Conservation (phyloP, 2,113 vertebrate genomes). For the Aspiorhynchus laticeps region DNA sequence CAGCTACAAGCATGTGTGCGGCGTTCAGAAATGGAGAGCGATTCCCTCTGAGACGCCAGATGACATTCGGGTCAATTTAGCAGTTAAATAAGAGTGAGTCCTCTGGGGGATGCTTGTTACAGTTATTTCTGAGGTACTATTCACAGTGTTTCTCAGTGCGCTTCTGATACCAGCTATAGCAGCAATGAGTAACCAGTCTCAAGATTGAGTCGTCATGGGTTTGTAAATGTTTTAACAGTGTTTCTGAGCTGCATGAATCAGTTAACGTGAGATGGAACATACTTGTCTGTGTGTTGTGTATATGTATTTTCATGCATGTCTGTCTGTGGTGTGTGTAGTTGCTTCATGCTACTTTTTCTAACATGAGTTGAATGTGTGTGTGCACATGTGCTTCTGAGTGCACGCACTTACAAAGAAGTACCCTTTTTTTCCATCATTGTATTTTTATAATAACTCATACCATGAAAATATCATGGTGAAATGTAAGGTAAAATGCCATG, state of each 20-base stretch:
- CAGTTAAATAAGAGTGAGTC: slow-evolving; percentile 42
- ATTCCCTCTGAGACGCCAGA: slow-evolving; percentile 44
- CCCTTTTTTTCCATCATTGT: not conserved
- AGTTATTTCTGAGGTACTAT: slow-evolving; percentile 37
- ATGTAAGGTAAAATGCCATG: no score
- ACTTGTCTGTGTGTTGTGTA: not conserved
- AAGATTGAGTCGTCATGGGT: slow-evolving; percentile 34
- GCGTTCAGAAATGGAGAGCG: slow-evolving; percentile 59
- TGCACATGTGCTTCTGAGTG: no score
- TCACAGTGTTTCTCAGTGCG: slow-evolving; percentile 6
- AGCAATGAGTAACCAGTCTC: slow-evolving; percentile 11
- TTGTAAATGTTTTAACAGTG: slow-evolving; percentile 20
- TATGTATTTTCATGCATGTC: not conserved
- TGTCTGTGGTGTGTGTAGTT: not conserved
- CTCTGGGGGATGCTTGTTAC: slow-evolving; percentile 32
- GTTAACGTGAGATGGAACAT: slow-evolving; percentile 2
- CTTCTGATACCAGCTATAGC: not conserved
- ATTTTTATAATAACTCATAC: not conserved
- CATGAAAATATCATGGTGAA: no score
- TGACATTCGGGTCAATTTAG: slow-evolving; percentile 47
- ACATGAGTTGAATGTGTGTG: no score
- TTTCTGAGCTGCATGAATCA: slow-evolving; percentile 35
- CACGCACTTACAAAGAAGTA: no score
- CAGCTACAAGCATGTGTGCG: slow-evolving; percentile 54
- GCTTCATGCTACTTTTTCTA: not conserved